These are phyloP conservation scores for Lepus americanus DNA, from an alignment of 2,113 vertebrate species.

Conservation along the genomic window DNA sequence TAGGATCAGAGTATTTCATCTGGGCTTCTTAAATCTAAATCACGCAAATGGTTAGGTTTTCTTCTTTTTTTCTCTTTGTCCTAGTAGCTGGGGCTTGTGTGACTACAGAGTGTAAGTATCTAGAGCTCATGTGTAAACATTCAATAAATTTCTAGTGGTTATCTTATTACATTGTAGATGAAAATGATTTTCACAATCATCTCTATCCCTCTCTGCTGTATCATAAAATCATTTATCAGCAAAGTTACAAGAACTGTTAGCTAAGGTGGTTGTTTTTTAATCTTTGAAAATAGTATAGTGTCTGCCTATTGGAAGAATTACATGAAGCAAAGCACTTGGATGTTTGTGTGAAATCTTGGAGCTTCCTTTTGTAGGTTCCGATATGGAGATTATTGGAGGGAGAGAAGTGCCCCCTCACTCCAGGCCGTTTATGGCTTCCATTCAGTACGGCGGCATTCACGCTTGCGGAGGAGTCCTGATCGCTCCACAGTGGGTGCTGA, in stretches of 20 bases:
- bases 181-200: not conserved
- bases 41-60: not conserved
- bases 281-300: not conserved
- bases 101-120: conserved; percentile 68
- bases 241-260: not conserved
- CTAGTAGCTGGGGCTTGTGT: not conserved
- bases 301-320: not conserved
- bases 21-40: not conserved
- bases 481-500: conserved; percentile 70
- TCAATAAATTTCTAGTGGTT: not conserved
- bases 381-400: conserved; percentile 64
- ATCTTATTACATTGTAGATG: not conserved
- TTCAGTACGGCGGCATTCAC: not conserved
- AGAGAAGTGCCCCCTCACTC: conserved; percentile 70
- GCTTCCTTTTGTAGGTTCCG: conserved; percentile 40
- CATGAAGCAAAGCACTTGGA: not conserved
- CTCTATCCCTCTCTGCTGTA: not conserved
- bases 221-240: not conserved
- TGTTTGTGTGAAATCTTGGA: not conserved
- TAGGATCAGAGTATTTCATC: not conserved
- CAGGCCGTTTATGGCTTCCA: conserved; percentile 72
- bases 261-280: not conserved
- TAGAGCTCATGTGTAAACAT: not conserved
- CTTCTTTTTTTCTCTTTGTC: conserved; percentile 28
- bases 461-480: conserved; percentile 68